A percentile compares a stretch with the other conserved stretches of the same genome.
Conservation (phyloP, 1,140 invertebrate species). For the Philopotamus ludificatus region DNA sequence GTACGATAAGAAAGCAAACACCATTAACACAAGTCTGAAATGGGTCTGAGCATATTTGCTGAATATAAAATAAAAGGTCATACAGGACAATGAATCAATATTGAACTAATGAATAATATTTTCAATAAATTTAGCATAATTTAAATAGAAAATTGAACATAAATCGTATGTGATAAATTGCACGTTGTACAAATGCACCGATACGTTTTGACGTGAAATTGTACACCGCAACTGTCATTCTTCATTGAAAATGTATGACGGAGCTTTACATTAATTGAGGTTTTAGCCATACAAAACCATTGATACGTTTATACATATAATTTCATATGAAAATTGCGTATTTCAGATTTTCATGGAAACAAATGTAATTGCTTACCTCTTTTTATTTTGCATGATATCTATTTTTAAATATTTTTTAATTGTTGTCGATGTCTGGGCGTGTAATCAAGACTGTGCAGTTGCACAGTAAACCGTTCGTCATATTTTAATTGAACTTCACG, state of each 20-base stretch:
- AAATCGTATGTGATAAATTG: too few relatives aligned
- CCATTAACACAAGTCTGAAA: too few relatives aligned
- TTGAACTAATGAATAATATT: too few relatives aligned
- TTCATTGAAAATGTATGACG: conserved; percentile 6
- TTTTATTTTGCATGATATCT: background rate
- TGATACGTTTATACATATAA: background rate
- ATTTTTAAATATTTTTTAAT: background rate
- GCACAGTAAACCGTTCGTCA: conserved; percentile 14
- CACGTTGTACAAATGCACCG: too few relatives aligned
- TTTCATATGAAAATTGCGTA: background rate
- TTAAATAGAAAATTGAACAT: too few relatives aligned
- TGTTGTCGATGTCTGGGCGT: background rate
- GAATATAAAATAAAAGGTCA: too few relatives aligned
- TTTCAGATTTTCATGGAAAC: background rate
- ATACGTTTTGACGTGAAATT: background rate
- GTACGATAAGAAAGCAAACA: too few relatives aligned
- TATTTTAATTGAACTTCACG: conserved; percentile 28
- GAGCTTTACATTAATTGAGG: conserved; percentile 8
- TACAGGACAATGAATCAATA: too few relatives aligned
- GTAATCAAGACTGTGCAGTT: background rate
- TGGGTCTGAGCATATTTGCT: too few relatives aligned
- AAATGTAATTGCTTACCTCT: background rate
- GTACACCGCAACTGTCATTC: background rate
- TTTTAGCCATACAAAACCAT: conserved; percentile 2
- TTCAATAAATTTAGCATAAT: too few relatives aligned